Conservation (phyloP, 2,888 invertebrate species). For the Pachydiplax longipennis region DNA sequence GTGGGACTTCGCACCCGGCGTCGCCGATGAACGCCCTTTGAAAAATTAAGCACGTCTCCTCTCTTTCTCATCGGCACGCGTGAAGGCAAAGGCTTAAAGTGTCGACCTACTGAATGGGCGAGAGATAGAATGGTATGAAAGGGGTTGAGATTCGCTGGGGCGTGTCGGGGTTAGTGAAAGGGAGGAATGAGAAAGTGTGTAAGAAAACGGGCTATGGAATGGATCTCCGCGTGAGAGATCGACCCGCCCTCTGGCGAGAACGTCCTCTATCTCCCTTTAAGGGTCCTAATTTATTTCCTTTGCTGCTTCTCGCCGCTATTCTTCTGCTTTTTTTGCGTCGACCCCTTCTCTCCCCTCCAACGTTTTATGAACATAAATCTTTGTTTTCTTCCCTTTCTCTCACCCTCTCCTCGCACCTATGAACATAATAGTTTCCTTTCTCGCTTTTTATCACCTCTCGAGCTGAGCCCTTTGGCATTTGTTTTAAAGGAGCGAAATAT, state of each 20-base stretch:
- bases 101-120: not conserved
- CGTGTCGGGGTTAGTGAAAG: not conserved
- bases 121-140: not conserved
- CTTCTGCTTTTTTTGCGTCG: conserved; percentile 8
- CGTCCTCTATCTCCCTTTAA: conserved; percentile 37
- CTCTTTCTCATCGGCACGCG: not conserved
- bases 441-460: not conserved
- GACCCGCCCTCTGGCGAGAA: conserved; percentile 35
- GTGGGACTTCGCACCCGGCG: not conserved
- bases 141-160: not conserved
- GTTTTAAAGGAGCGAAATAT: not conserved
- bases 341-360: not conserved
- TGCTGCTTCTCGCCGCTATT: conserved; percentile 17
- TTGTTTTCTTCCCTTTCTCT: not conserved
- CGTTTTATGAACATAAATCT: not conserved
- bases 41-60: not conserved
- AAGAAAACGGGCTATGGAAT: not conserved
- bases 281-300: conserved; percentile 40
- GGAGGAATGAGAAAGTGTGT: not conserved
- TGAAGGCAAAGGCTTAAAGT: conserved; percentile 6
- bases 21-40: conserved; percentile 17
- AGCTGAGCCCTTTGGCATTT: not conserved
- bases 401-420: not conserved
- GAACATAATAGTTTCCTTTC: not conserved
- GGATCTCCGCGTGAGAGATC: conserved; percentile 20